phyloP scores from a whole-genome alignment of 2,113 vertebrate species.

The Hyla sarda region DNA sequence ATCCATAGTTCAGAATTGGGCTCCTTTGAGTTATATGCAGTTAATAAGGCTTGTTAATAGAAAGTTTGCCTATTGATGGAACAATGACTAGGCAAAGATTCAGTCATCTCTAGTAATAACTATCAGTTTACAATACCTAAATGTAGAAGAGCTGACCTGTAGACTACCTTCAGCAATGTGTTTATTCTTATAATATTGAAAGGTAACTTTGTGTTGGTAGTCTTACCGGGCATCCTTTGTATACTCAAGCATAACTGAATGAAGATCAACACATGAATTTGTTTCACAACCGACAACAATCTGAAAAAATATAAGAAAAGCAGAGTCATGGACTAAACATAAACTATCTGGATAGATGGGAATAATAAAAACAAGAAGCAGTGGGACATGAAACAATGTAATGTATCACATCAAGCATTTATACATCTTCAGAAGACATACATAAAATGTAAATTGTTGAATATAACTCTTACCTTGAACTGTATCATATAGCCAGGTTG shows the following conservation, averaged over 20 bases:
- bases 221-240: conserved; percentile 93
- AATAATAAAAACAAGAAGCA: neutral
- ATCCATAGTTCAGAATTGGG: neutral
- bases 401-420: neutral
- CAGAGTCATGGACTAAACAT: neutral
- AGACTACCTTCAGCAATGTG: neutral
- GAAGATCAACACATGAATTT: conserved; percentile 92
- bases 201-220: too few relatives aligned
- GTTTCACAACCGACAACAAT: conserved; percentile 97
- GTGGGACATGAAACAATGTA: neutral
- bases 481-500: conserved; percentile 97
- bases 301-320: conserved; percentile 68
- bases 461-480: conserved; percentile 86
- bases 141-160: neutral
- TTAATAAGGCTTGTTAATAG: neutral
- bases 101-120: neutral
- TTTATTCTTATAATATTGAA: neutral
- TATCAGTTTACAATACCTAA: neutral
- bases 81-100: neutral
- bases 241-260: conserved; percentile 95
- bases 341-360: neutral
- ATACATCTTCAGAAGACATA: neutral
- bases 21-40: neutral
- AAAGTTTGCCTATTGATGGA: neutral
- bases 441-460: neutral